Conservation (phyloP, 2,113 vertebrate species). For the Cyprinodon tularosa region DNA sequence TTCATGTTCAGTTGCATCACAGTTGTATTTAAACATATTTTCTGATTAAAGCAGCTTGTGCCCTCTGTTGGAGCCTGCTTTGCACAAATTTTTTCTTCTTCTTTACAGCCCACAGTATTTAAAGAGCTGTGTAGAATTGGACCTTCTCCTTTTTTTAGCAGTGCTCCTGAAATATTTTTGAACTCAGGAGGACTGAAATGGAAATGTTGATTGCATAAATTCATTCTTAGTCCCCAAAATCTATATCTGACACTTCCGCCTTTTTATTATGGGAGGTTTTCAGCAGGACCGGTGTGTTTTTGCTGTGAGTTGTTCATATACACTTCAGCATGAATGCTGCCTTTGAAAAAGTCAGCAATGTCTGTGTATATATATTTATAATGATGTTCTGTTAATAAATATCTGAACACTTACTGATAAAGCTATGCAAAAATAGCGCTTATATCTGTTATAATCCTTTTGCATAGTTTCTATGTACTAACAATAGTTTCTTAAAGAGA, state of each 20-base stretch:
- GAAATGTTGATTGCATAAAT: background rate
- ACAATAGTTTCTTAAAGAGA: no score
- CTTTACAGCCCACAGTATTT: background rate
- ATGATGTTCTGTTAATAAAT: no score
- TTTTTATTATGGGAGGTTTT: background rate
- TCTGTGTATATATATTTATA: no score
- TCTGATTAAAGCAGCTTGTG: background rate
- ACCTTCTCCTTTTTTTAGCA: no score
- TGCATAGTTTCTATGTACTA: no score
- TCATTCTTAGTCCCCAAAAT: background rate
- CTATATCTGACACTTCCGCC: background rate
- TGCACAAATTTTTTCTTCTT: background rate
- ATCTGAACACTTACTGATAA: no score
- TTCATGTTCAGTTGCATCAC: background rate
- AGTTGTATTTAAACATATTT: background rate
- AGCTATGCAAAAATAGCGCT: no score
- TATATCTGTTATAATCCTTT: no score
- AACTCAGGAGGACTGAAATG: background rate
- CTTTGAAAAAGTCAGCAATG: background rate
- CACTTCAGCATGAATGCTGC: background rate
- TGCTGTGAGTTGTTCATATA: background rate
- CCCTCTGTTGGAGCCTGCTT: conserved; percentile 1
- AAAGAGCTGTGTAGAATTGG: background rate
- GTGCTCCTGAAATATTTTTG: background rate
- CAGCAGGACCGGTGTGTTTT: background rate